Evolutionary conservation across 2,113 vertebrate genomes (phyloP).

Genomic region (Festucalex cinctus): DNA sequence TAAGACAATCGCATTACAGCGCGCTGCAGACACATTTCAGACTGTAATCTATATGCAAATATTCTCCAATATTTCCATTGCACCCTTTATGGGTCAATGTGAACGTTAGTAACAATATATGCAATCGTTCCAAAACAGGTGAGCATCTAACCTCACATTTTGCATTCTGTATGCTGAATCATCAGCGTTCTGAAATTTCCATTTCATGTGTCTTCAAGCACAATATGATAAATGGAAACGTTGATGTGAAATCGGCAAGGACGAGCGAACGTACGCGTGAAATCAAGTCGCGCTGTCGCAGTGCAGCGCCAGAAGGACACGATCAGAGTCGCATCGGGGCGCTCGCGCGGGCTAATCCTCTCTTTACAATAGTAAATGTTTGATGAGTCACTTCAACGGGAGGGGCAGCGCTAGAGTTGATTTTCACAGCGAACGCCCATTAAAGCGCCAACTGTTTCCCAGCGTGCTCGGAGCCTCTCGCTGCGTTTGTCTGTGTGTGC

Average conservation of each 20-base stretch:
- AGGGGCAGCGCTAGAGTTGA: slow-evolving; percentile 2
- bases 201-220: background rate
- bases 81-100: slow-evolving; percentile 42
- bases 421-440: slow-evolving; percentile 36
- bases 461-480: slow-evolving; percentile 7
- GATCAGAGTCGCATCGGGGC: slow-evolving; percentile 12
- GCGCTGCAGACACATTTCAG: slow-evolving; percentile 39
- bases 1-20: slow-evolving; percentile 32
- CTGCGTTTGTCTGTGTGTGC: slow-evolving; percentile 5
- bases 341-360: slow-evolving; percentile 19
- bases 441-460: slow-evolving; percentile 34
- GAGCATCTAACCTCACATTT: slow-evolving; percentile 13
- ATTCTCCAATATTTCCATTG: slow-evolving; percentile 14
- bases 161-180: slow-evolving; percentile 26
- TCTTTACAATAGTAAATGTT: slow-evolving; percentile 36
- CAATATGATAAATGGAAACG: slow-evolving; percentile 21
- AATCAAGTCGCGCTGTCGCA: slow-evolving; percentile 4
- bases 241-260: slow-evolving; percentile 13
- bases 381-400: slow-evolving; percentile 32
- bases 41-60: slow-evolving; percentile 63
- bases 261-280: slow-evolving; percentile 6
- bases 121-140: slow-evolving; percentile 21
- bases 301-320: background rate
- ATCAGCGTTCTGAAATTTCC: slow-evolving; percentile 16
- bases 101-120: slow-evolving; percentile 23